These are phyloP conservation scores for Pangasianodon hypophthalmus DNA, from an alignment of 2,113 vertebrate species.

Conservation along the genomic window DNA sequence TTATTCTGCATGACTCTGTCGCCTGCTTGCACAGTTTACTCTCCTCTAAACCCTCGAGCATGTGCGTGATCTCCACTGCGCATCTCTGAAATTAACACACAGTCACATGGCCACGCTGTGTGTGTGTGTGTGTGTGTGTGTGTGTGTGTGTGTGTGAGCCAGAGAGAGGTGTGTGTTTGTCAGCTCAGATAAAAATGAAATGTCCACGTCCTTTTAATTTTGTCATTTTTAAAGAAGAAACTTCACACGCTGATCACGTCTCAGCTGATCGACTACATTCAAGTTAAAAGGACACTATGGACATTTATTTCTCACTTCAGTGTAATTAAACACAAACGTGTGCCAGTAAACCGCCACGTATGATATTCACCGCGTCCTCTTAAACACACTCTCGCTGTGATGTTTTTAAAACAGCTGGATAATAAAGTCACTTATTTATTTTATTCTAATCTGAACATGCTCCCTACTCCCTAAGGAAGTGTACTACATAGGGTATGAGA, in stretches of 20 bases:
- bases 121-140: not conserved
- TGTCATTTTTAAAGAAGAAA: not conserved
- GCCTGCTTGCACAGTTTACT: not conserved
- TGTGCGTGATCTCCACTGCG: not conserved
- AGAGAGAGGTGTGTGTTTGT: not conserved
- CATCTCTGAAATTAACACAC: not conserved
- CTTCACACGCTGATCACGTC: not conserved
- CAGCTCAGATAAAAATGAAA: not conserved
- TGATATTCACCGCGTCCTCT: not conserved
- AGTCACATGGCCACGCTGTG: not conserved
- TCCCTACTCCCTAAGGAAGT: not conserved
- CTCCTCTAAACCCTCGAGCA: not conserved
- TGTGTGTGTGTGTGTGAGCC: not conserved
- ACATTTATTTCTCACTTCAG: not conserved
- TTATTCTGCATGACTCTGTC: slow-evolving; percentile 6
- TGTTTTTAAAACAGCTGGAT: not conserved
- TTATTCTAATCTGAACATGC: not conserved
- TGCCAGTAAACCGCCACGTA: not conserved
- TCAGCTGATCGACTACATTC: not conserved
- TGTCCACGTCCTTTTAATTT: not conserved
- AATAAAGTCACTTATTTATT: not conserved
- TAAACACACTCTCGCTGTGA: not conserved
- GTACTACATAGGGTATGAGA: not conserved
- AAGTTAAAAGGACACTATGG: not conserved
- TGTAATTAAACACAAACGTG: not conserved